phyloP scores from a whole-genome alignment of 2,888 invertebrate genomes.

The Congeria kusceri region DNA sequence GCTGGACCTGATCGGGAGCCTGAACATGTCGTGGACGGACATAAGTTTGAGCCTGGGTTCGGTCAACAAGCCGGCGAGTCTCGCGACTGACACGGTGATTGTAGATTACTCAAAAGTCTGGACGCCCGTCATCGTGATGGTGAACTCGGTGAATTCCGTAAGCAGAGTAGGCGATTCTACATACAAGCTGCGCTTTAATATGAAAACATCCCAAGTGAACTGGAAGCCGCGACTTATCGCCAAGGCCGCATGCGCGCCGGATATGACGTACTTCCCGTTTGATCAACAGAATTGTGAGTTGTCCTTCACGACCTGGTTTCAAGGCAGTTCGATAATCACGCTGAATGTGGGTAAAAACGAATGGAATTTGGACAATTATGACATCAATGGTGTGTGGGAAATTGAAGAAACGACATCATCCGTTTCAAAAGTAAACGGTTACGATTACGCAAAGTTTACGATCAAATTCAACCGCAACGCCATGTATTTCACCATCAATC shows the following conservation, averaged over 20 bases:
- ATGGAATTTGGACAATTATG: constrained; percentile 42
- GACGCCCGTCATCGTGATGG: constrained; percentile 52
- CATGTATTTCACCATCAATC: constrained; percentile 48
- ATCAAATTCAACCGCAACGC: constrained; percentile 48
- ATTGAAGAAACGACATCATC: constrained; percentile 34
- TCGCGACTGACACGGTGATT: neutral
- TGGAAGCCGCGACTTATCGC: constrained; percentile 59
- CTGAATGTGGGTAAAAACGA: constrained; percentile 5
- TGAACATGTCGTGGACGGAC: constrained; percentile 47
- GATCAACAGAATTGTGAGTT: constrained; percentile 54
- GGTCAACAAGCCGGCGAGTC: neutral
- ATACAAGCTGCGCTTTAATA: constrained; percentile 44
- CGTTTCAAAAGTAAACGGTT: neutral
- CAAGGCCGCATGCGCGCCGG: constrained; percentile 50
- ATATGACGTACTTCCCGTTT: constrained; percentile 58
- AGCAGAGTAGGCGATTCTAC: constrained; percentile 44
- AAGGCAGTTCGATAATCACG: constrained; percentile 9
- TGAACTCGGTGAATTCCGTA: constrained; percentile 53
- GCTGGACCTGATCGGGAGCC: constrained; percentile 49
- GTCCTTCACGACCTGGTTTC: constrained; percentile 43
- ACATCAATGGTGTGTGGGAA: constrained; percentile 46
- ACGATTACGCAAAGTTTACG: constrained; percentile 42
- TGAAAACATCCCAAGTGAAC: constrained; percentile 5
- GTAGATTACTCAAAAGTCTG: constrained; percentile 45
- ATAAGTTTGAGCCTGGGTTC: constrained; percentile 3